Percentiles rank a stretch among this genome's conserved stretches.
Evolutionary conservation across 2,888 invertebrate species (phyloP).

Genomic region (Rotaria socialis): DNA sequence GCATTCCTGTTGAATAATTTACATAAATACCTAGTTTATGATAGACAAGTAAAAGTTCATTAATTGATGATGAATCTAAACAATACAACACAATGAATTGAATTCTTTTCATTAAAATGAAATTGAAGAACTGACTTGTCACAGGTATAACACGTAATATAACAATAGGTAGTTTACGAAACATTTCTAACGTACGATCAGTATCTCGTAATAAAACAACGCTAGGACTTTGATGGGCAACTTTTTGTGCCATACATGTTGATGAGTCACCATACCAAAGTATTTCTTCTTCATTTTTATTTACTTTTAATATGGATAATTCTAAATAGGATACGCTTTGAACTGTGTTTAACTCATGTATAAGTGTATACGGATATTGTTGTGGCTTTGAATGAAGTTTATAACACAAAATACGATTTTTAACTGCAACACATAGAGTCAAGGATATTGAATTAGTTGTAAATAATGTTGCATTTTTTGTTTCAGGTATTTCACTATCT

Average conservation of each 20-base stretch:
- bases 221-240: not conserved
- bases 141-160: not conserved
- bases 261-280: conserved; percentile 11
- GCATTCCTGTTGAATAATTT: conserved; percentile 74
- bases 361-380: not conserved
- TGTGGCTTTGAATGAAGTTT: not conserved
- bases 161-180: not conserved
- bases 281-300: not conserved
- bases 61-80: not conserved
- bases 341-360: not conserved
- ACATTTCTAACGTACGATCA: not conserved
- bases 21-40: conserved; percentile 80
- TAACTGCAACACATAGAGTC: conserved; percentile 1
- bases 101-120: not conserved
- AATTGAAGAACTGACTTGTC: not conserved
- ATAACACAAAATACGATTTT: not conserved
- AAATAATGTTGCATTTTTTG: not conserved
- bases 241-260: not conserved
- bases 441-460: not conserved
- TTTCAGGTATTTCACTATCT: not conserved
- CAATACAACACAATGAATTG: not conserved
- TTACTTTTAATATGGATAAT: not conserved
- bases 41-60: conserved; percentile 47
- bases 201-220: not conserved
- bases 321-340: not conserved